phyloP scores from a whole-genome alignment of 2,113 vertebrate genomes.

The Atherinomorus stipes region DNA sequence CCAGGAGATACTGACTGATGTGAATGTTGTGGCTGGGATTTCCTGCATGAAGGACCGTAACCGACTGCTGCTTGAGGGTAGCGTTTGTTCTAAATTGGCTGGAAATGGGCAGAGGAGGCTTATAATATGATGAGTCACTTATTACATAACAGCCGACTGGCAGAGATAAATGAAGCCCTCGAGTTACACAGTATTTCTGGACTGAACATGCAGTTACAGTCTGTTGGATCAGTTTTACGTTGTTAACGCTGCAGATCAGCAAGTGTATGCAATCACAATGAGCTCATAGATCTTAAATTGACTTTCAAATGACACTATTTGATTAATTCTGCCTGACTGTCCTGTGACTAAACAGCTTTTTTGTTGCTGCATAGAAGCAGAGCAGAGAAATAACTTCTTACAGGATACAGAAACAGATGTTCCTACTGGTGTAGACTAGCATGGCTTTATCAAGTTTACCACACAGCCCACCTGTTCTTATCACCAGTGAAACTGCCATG shows the following conservation, averaged over 20 bases:
- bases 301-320: too few species aligned
- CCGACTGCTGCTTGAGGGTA: not conserved
- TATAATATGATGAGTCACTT: conserved; percentile 13
- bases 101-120: not conserved
- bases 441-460: not conserved
- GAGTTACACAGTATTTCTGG: conserved; percentile 10
- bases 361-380: not conserved
- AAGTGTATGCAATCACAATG: not conserved
- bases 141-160: conserved; percentile 33
- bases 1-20: not conserved
- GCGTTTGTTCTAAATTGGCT: conserved; percentile 17
- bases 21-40: conserved; percentile 3
- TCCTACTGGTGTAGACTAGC: not conserved
- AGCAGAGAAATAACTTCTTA: not conserved
- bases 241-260: not conserved
- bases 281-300: not conserved
- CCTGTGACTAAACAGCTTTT: not conserved
- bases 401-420: too few species aligned
- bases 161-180: conserved; percentile 11
- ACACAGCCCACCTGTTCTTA: not conserved
- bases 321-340: conserved; percentile 7
- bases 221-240: not conserved
- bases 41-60: not conserved
- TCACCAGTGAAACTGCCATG: not conserved
- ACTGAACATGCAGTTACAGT: not conserved